Evolutionary conservation across 2,797 vertebrate genomes (phyloP).

Genomic region (Rhodeus uyekii): DNA sequence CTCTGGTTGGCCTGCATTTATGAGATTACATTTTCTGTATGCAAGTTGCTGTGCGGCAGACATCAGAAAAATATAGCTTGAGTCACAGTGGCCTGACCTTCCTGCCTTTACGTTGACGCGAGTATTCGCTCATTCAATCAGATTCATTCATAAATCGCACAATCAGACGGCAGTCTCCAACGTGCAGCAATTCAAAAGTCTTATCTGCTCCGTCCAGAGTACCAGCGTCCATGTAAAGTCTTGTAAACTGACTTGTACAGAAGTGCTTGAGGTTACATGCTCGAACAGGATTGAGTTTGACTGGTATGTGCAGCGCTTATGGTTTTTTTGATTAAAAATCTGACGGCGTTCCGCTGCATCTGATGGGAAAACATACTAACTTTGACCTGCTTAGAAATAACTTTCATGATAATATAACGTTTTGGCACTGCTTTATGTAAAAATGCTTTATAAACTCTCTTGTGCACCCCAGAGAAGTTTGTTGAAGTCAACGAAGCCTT

Average conservation of each 20-base stretch:
- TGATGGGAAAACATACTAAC: conserved; percentile 33
- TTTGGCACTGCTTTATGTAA: not conserved
- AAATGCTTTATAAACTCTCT: conserved; percentile 2
- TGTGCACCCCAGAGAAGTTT: conserved; percentile 23
- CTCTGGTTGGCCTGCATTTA: conserved; percentile 34
- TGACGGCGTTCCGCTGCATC: conserved; percentile 58
- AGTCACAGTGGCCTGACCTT: conserved; percentile 1
- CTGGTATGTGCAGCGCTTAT: conserved; percentile 68
- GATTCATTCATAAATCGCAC: conserved; percentile 22
- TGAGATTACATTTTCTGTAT: conserved; percentile 49
- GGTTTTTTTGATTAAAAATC: conserved; percentile 54
- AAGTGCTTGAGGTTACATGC: conserved; percentile 59
- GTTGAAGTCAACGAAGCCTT: conserved; percentile 14
- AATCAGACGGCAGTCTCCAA: not conserved
- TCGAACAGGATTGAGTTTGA: conserved; percentile 70
- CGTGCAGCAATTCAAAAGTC: not conserved
- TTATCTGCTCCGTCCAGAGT: conserved; percentile 29
- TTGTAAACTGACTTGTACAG: conserved; percentile 2
- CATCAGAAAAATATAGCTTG: conserved; percentile 3
- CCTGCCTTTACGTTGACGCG: not conserved
- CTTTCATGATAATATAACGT: conserved; percentile 3
- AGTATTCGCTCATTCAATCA: conserved; percentile 1
- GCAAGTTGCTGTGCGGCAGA: conserved; percentile 7
- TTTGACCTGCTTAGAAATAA: not conserved
- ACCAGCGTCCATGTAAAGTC: not conserved